Percentiles rank a stretch among this genome's conserved stretches.
phyloP scores from a whole-genome alignment of 2,888 invertebrate species.

The Melipona beecheii region DNA sequence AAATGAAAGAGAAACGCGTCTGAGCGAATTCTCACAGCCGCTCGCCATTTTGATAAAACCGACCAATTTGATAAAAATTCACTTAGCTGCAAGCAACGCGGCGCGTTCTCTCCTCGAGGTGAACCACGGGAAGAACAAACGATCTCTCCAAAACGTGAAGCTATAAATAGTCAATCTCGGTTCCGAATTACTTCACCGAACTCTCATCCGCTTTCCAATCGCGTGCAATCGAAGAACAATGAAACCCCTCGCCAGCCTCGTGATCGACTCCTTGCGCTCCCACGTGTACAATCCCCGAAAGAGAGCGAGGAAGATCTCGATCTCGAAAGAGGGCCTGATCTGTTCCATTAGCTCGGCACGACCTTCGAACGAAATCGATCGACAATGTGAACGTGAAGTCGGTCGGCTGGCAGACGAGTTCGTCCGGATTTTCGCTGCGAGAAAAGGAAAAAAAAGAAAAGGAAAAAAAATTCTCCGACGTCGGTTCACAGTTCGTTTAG shows the following conservation, averaged over 20 bases:
- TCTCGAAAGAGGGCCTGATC: not conserved
- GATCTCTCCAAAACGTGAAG: not conserved
- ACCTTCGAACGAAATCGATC: constrained; percentile 16
- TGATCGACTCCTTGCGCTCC: not conserved
- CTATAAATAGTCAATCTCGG: not conserved
- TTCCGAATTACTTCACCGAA: not conserved
- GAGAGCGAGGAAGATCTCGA: not conserved
- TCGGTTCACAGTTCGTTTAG: constrained; percentile 73
- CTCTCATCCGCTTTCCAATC: not conserved
- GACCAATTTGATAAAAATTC: no score
- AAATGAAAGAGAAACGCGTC: no score
- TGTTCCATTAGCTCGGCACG: not conserved
- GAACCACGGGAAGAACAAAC: not conserved
- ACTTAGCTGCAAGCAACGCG: no score
- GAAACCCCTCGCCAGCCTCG: not conserved
- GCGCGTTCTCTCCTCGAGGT: no score
- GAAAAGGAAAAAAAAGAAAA: no score
- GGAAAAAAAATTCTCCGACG: constrained; percentile 53
- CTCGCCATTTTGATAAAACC: no score
- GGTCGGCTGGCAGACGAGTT: not conserved
- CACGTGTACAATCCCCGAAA: no score
- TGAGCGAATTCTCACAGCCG: no score
- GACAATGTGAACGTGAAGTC: not conserved
- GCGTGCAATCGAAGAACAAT: not conserved
- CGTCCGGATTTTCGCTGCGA: constrained; percentile 16